Evolutionary conservation across 2,888 invertebrate species (phyloP).

Genomic region (Strigamia crassipes): DNA sequence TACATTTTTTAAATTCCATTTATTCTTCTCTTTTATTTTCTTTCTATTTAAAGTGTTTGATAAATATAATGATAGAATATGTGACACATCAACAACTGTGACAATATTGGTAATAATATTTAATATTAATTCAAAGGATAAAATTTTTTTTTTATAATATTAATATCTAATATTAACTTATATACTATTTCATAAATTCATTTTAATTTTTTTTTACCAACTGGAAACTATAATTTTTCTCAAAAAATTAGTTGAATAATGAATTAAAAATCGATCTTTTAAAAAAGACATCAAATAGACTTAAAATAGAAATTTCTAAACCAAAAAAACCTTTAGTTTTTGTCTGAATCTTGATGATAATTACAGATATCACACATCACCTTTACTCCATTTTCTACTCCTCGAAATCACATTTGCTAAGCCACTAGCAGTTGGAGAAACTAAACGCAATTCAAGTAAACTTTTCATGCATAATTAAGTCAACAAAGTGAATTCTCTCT

Average conservation of each 20-base stretch:
- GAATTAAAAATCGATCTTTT: too few relatives aligned
- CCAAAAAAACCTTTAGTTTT: background rate
- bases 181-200: too few relatives aligned
- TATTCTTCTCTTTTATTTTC: background rate
- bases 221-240: too few relatives aligned
- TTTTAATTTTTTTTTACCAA: too few relatives aligned
- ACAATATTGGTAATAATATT: background rate
- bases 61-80: conserved; percentile 22
- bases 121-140: background rate
- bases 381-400: background rate
- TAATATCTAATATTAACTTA: too few relatives aligned
- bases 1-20: background rate
- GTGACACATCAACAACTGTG: conserved; percentile 14
- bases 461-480: background rate
- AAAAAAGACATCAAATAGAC: too few relatives aligned
- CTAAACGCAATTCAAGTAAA: background rate
- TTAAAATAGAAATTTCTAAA: too few relatives aligned
- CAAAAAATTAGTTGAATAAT: too few relatives aligned
- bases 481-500: background rate
- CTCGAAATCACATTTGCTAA: background rate
- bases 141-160: background rate
- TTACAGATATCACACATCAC: too few relatives aligned
- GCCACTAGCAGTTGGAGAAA: conserved; percentile 16
- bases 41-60: conserved; percentile 10
- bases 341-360: too few relatives aligned